These are phyloP conservation scores for Thinocorus orbignyianus DNA, from an alignment of 2,113 vertebrate species.

Conservation along the genomic window DNA sequence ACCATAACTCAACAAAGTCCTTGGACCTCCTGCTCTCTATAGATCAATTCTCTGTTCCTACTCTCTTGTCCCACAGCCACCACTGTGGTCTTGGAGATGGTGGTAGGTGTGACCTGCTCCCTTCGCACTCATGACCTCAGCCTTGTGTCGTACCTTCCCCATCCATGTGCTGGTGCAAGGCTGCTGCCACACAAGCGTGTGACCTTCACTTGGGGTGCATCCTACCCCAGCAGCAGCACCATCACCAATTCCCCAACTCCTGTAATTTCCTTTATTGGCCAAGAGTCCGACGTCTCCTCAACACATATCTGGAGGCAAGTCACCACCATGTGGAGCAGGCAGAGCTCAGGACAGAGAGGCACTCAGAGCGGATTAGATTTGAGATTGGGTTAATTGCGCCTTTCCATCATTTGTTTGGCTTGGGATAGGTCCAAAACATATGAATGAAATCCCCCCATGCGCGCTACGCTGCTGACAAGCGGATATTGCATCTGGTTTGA, in stretches of 20 bases:
- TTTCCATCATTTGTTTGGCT: slow-evolving; percentile 66
- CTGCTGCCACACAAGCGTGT: not conserved
- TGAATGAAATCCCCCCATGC: slow-evolving; percentile 36
- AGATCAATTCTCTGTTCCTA: not conserved
- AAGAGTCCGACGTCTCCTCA: not conserved
- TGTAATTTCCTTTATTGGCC: not conserved
- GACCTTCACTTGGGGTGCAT: not conserved
- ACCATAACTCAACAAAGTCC: not conserved
- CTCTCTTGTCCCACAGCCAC: not conserved
- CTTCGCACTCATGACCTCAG: not conserved
- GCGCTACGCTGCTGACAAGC: slow-evolving; percentile 15
- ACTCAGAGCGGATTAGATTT: slow-evolving; percentile 9
- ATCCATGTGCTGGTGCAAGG: not conserved
- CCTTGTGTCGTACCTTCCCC: not conserved
- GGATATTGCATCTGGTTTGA: slow-evolving; percentile 71
- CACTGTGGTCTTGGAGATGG: not conserved
- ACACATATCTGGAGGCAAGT: not conserved
- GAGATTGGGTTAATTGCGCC: slow-evolving; percentile 61
- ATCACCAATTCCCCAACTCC: not conserved
- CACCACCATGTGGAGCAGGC: not conserved
- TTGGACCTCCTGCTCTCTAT: not conserved
- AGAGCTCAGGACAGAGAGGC: slow-evolving; percentile 16
- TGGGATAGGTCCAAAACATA: slow-evolving; percentile 32
- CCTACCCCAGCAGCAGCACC: not conserved
- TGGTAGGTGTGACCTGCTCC: not conserved